phyloP scores from a whole-genome alignment of 2,888 invertebrate genomes.

The Caenorhabditis sulstoni region DNA sequence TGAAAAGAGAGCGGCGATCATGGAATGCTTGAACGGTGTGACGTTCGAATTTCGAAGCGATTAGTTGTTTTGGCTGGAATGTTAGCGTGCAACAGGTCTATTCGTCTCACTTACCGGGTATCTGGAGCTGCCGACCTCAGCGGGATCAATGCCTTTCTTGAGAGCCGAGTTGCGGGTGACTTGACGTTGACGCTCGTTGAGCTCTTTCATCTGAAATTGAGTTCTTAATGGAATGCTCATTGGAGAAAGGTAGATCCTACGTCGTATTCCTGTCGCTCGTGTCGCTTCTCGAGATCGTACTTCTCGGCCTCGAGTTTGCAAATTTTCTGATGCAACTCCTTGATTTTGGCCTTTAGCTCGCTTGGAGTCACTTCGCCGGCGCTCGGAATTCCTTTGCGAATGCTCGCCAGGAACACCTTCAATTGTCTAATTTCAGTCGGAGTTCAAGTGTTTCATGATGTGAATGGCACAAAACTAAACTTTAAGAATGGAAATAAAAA shows the following conservation, averaged over 20 bases:
- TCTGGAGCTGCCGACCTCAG: constrained; percentile 70
- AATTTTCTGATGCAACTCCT: constrained; percentile 78
- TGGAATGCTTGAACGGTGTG: constrained; percentile 87
- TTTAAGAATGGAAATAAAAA: background rate
- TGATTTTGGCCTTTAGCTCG: constrained; percentile 76
- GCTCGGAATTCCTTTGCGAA: constrained; percentile 65
- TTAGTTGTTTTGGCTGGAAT: constrained; percentile 92
- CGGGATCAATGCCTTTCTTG: constrained; percentile 77
- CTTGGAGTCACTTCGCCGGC: constrained; percentile 60
- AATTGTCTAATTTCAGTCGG: background rate
- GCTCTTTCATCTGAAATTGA: constrained; percentile 77
- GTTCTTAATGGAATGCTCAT: background rate
- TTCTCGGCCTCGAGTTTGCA: constrained; percentile 79
- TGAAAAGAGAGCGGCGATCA: constrained; percentile 65
- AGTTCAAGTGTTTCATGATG: background rate
- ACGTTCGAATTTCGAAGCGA: constrained; percentile 98
- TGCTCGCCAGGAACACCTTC: constrained; percentile 63
- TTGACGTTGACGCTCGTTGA: constrained; percentile 80
- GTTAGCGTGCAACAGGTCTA: background rate
- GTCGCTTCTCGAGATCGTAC: constrained; percentile 80
- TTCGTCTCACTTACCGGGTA: constrained; percentile 62
- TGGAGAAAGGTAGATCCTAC: constrained; percentile 60
- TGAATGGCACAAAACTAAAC: constrained; percentile 1
- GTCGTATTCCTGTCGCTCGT: constrained; percentile 80
- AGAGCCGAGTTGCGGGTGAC: constrained; percentile 77